These are phyloP conservation scores for Epinotia brunnichana DNA, from an alignment of 2,888 invertebrate genomes.

Conservation along the genomic window DNA sequence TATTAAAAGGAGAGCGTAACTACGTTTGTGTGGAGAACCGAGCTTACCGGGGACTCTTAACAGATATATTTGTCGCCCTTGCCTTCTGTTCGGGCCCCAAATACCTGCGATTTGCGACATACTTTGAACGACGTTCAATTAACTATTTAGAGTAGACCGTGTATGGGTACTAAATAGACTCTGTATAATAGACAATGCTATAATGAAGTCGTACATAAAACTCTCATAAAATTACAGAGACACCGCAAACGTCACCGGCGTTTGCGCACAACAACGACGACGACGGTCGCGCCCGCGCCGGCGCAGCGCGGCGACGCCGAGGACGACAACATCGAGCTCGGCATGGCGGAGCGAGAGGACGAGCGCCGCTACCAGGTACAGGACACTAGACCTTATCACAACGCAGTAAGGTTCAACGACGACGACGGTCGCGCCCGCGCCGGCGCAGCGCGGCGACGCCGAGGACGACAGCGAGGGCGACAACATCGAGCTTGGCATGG, in stretches of 20 bases:
- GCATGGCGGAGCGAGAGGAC: slow-evolving; percentile 71
- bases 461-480: slow-evolving; percentile 67
- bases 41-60: too few species aligned
- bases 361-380: slow-evolving; percentile 72
- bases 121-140: too few species aligned
- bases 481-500: slow-evolving; percentile 72
- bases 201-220: background rate
- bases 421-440: too few species aligned
- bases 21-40: too few species aligned
- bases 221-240: slow-evolving; percentile 49
- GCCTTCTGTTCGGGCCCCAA: too few species aligned
- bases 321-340: slow-evolving; percentile 64
- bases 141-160: too few species aligned
- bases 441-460: slow-evolving; percentile 45
- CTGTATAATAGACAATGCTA: too few species aligned
- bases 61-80: too few species aligned
- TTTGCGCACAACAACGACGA: slow-evolving; percentile 66
- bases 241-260: slow-evolving; percentile 70
- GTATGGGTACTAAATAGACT: too few species aligned
- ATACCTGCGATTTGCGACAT: too few species aligned
- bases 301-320: slow-evolving; percentile 46
- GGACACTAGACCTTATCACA: background rate
- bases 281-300: slow-evolving; percentile 51
- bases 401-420: too few species aligned
- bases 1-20: too few species aligned